Evolutionary conservation across 2,113 vertebrate species (phyloP).

Genomic region (Megaceryle torquata): DNA sequence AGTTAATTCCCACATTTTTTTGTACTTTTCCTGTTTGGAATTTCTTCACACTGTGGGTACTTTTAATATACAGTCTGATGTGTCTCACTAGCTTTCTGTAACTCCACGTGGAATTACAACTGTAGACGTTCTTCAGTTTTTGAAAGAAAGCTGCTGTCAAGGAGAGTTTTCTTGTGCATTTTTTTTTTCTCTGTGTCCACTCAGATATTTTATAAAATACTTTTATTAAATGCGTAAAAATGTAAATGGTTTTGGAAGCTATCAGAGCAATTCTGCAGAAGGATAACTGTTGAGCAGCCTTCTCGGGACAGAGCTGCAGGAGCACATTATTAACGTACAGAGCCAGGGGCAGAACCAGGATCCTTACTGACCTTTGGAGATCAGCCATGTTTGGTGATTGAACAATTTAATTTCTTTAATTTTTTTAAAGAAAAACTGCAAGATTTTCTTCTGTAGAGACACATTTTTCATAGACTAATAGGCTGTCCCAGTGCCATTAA

Average conservation of each 20-base stretch:
- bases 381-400: neutral
- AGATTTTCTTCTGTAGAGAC: neutral
- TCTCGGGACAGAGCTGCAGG: neutral
- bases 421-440: neutral
- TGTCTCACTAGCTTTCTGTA: neutral
- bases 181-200: neutral
- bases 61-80: neutral
- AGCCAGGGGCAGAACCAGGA: neutral
- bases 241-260: neutral
- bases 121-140: neutral
- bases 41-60: neutral
- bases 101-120: neutral
- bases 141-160: neutral
- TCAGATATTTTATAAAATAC: neutral
- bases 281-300: neutral
- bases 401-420: neutral
- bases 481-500: neutral
- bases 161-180: neutral
- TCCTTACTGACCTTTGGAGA: neutral
- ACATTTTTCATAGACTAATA: neutral
- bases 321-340: neutral
- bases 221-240: neutral
- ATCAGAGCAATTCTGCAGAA: neutral
- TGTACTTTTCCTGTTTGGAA: neutral
- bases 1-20: neutral